phyloP scores from a whole-genome alignment of 2,888 invertebrate species.

The Hydraecia micacea region DNA sequence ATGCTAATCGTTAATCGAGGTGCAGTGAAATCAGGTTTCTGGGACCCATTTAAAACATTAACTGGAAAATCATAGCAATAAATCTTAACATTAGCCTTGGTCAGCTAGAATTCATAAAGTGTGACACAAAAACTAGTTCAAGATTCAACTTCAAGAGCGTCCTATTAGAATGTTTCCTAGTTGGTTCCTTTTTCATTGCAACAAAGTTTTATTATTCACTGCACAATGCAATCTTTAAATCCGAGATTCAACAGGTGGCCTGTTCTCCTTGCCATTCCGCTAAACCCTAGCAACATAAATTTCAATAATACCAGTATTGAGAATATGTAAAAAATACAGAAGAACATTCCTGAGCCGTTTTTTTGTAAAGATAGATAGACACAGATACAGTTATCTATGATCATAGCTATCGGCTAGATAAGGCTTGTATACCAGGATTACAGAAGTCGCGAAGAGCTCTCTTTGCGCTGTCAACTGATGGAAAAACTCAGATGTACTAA shows the following conservation, averaged over 20 bases:
- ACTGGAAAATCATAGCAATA: constrained; percentile 27
- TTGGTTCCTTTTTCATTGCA: constrained; percentile 52
- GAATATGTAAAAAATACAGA: constrained; percentile 39
- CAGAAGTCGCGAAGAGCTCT: constrained; percentile 80
- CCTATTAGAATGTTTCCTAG: constrained; percentile 40
- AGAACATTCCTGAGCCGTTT: constrained; percentile 1
- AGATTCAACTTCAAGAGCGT: constrained; percentile 23
- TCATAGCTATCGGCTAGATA: constrained; percentile 87
- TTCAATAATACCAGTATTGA: constrained; percentile 51
- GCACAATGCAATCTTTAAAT: constrained; percentile 62
- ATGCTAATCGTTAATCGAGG: constrained; percentile 25
- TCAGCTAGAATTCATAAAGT: constrained; percentile 28
- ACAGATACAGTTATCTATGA: constrained; percentile 81
- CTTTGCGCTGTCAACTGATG: constrained; percentile 73
- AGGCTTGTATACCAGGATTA: constrained; percentile 80
- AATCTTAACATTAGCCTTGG: constrained; percentile 16
- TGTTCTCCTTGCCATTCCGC: constrained; percentile 49
- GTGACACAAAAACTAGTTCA: constrained; percentile 24
- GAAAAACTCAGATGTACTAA: constrained; percentile 85
- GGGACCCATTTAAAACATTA: constrained; percentile 22
- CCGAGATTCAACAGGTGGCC: constrained; percentile 59
- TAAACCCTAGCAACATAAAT: constrained; percentile 58
- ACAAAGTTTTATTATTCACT: constrained; percentile 61
- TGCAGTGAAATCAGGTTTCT: constrained; percentile 39
- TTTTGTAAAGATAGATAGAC: constrained; percentile 26